A percentile compares a stretch with the other conserved stretches of the same genome.
phyloP scores from a whole-genome alignment of 2,113 vertebrate genomes.

The Dicaeum eximium region DNA sequence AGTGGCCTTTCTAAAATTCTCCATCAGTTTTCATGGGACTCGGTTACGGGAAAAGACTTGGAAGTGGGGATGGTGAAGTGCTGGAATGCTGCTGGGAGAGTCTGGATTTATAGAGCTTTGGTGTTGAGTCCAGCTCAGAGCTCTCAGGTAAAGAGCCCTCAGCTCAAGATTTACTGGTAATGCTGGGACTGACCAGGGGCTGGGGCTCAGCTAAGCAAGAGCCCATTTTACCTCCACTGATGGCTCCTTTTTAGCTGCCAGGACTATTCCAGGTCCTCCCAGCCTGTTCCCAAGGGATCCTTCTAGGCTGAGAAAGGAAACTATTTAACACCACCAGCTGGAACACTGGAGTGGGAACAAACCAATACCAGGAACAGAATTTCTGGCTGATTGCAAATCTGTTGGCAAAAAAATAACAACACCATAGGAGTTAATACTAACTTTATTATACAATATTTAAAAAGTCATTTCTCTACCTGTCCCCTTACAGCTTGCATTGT shows the following conservation, averaged over 20 bases:
- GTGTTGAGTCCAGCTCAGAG: rapidly evolving
- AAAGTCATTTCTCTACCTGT: conserved; percentile 27
- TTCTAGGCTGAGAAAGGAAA: neutral
- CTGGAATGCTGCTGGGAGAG: neutral
- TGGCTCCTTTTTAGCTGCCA: neutral
- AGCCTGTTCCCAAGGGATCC: neutral
- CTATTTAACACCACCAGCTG: rapidly evolving
- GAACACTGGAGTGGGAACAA: neutral
- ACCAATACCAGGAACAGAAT: neutral
- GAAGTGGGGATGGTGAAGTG: rapidly evolving
- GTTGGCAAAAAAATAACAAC: neutral
- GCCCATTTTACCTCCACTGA: neutral
- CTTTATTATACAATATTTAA: conserved; percentile 59
- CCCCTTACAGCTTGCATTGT: conserved; percentile 30
- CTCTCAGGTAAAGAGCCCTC: neutral
- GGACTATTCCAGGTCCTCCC: neutral
- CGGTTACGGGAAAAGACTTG: rapidly evolving
- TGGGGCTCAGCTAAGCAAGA: neutral
- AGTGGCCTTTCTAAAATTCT: neutral
- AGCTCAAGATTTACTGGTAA: neutral
- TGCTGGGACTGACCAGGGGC: neutral
- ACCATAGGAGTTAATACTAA: conserved; percentile 21
- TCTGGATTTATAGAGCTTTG: neutral
- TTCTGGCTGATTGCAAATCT: neutral
- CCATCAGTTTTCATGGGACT: neutral